Evolutionary conservation across 1,140 invertebrate species (phyloP).

Genomic region (Coenobita brevimanus): DNA sequence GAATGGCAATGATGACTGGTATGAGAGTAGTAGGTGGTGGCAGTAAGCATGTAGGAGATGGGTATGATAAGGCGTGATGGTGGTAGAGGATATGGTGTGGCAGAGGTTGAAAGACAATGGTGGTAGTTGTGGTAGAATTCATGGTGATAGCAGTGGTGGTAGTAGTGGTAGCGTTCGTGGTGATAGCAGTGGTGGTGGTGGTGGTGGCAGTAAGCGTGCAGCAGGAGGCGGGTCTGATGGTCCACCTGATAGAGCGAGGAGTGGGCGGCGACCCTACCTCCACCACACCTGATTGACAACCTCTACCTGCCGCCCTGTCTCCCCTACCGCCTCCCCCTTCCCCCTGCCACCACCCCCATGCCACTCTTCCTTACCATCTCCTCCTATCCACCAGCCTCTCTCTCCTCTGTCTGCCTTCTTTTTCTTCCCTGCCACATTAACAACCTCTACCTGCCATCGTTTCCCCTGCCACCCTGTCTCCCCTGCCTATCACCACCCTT

Average conservation of each 20-base stretch:
- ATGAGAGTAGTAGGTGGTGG: no score
- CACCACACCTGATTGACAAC: not conserved
- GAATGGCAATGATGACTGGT: no score
- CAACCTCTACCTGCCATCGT: constrained; percentile 39
- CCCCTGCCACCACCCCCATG: no score
- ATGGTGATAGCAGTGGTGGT: not conserved
- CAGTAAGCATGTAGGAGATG: no score
- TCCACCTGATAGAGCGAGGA: constrained; percentile 23
- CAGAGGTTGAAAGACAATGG: no score
- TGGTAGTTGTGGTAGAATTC: not conserved
- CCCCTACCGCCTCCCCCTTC: no score
- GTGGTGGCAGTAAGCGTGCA: not conserved
- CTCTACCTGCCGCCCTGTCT: no score
- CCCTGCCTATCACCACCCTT: not conserved
- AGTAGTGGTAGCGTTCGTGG: not conserved
- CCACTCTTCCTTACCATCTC: no score
- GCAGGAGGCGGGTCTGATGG: constrained; percentile 11
- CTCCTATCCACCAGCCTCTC: no score
- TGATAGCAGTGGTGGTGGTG: not conserved
- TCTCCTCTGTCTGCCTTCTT: no score
- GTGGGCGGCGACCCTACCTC: constrained; percentile 22
- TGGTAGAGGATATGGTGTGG: no score
- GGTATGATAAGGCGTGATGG: no score
- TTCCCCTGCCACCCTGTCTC: not conserved
- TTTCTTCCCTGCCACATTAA: not conserved